These are phyloP conservation scores for Baryphthengus martii DNA, from an alignment of 2,113 vertebrate genomes.

Conservation along the genomic window DNA sequence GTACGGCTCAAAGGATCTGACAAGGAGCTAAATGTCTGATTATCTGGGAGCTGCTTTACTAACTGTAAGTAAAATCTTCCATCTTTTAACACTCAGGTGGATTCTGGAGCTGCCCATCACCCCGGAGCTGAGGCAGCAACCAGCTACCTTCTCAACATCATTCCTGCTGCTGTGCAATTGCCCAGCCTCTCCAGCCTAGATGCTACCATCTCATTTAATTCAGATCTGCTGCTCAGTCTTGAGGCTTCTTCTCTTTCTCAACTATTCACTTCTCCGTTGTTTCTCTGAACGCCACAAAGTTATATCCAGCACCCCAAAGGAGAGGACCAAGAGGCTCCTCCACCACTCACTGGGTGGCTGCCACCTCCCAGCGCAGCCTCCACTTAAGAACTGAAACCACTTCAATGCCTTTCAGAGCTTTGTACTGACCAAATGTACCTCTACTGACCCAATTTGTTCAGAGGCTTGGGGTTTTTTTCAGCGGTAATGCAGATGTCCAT, in stretches of 20 bases:
- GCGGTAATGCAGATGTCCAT: background rate
- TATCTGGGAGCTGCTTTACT: background rate
- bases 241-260: background rate
- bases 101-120: background rate
- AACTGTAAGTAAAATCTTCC: background rate
- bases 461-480: background rate
- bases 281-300: background rate
- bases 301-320: background rate
- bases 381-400: background rate
- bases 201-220: background rate
- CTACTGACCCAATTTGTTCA: background rate
- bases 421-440: background rate
- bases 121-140: background rate
- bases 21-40: constrained; percentile 1
- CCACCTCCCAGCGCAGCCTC: background rate
- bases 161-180: background rate
- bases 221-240: background rate
- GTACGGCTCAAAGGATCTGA: background rate
- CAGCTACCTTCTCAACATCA: background rate
- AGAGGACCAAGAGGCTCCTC: background rate
- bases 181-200: background rate
- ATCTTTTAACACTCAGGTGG: background rate
- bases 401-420: background rate
- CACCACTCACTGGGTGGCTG: background rate
- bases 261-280: background rate